Evolutionary conservation across 2,113 vertebrate species (phyloP), one percentile per base, ranked within the genome.

Genomic region (Centropus unirufus): DNA sequence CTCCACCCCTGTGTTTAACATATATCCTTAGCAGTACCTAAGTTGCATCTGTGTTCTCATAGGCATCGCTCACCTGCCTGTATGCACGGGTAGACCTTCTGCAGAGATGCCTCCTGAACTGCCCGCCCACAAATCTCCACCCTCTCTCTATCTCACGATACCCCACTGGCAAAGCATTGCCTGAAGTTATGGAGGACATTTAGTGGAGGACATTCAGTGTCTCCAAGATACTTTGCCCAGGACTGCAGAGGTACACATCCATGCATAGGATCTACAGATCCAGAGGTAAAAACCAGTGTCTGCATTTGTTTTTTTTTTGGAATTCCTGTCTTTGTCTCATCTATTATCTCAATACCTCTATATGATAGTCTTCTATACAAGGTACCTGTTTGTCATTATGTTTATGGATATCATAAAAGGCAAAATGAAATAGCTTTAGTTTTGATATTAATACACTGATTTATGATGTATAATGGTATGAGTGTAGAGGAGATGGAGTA

Each of bases 101-200:
- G 11, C 5, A 13, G n/a, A 73, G 24, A 5, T 13, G 4, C 5
- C 27, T 73, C 17, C 22, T 58, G 24, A 59, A 10, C 12, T 52
- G 3, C 44, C 19, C 42, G 11, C 7, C 22, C 1, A 3, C 1
- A 6, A 2, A 6, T 3, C 5, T 2, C 17, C 26, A 47, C 6
- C 8, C 14, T 12, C 22, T 61, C 6, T 23, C 1, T 3, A 16
- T 27, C 30, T 32, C 5, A 9, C 5, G 8, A 14, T 21, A 5
- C 2, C 5, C 11, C 17, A 17, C 3, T 1, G 1, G 1, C 0
- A 1, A 14, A 63, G 2, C 12, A 8, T 21, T 29, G 2, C 7
- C 13, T 39, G 14, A 16, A 52, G 8, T 5, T 2, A 1, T 7
- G 0, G 11, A 47, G 34, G 5, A 32, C 11, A 7, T 30, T 47